Base-by-base conservation (phyloP, 2,113 vertebrate species). In the Sylvietta virens region DNA sequence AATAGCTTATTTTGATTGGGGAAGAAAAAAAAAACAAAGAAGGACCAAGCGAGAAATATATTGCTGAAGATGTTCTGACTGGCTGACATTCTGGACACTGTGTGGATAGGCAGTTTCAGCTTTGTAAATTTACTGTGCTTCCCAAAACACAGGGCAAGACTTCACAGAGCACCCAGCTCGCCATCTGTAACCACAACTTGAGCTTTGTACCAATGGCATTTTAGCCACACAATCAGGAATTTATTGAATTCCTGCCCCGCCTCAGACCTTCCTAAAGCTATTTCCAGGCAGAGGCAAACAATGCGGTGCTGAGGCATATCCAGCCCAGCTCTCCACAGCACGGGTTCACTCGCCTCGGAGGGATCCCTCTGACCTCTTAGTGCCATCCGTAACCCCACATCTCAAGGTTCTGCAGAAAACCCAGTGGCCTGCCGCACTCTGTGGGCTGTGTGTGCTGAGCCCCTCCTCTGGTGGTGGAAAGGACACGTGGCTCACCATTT, bases 331-430 rank as follows among this genome's bases (percentile, higher is more conserved):
- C 44, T 23, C 42, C 3, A 1, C 67, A 61, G 39, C 69, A 42
- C 0, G 1, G 57, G 33, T 30, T 85, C 0, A 1, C 30, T 74
- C 0, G 0, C 28, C 37, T 50, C 16, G 0, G 1, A 31, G 44
- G 45, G 57, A 45, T 53, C 45, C 53, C 1, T 1, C 37, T 7
- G 22, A 62, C 30, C 44, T 47, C 47, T 70, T 3, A 12, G 47
- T 2, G 3, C 45, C 0, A 5, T 30, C 0, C 1, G 16, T 58
- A 28, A 37, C 44, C 14, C 30, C n/a, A 35, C 20, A 40, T 13
- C 0, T 0, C 48, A 13, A 39, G 57, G 22, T 47, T 33, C 60
- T 35, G 24, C 51, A 28, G 64, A 64, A 86, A 76, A 71, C 44
- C 31, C 47, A 47, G 67, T 24, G 70, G 86, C 31, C 72, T 80